These are phyloP conservation scores for Bursaphelenchus mucronatus DNA, from an alignment of 1,140 invertebrate species.

Conservation along the genomic window DNA sequence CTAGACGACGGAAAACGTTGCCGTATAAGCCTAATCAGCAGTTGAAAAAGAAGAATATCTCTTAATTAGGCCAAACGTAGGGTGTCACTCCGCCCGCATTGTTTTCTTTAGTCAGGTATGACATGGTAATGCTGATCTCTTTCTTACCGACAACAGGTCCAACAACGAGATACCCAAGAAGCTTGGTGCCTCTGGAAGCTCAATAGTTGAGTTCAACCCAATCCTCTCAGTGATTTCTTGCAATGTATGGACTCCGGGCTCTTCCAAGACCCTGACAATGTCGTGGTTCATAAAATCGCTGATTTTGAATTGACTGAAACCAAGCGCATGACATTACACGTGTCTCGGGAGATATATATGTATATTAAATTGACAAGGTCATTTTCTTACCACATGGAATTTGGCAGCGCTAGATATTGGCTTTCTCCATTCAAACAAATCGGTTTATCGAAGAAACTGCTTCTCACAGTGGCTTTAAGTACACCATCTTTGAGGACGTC, in stretches of 20 bases:
- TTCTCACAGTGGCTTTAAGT: slow-evolving; percentile 34
- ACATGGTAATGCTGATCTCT: too few species aligned
- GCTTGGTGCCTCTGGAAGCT: slow-evolving; percentile 40
- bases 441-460: slow-evolving; percentile 41
- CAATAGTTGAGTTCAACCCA: slow-evolving; percentile 41
- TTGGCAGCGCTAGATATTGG: slow-evolving; percentile 46
- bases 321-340: too few species aligned
- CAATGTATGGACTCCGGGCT: slow-evolving; percentile 43
- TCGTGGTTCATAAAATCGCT: slow-evolving; percentile 48
- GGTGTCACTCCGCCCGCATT: too few species aligned
- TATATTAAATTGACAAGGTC: too few species aligned
- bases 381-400: slow-evolving; percentile 37
- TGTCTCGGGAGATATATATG: too few species aligned
- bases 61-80: too few species aligned
- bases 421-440: slow-evolving; percentile 41
- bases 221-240: slow-evolving; percentile 43
- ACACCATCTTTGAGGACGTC: slow-evolving; percentile 43
- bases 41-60: too few species aligned
- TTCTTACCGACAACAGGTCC: slow-evolving; percentile 43
- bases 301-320: slow-evolving; percentile 39
- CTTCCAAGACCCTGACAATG: slow-evolving; percentile 40
- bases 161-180: slow-evolving; percentile 49
- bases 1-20: too few species aligned
- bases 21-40: too few species aligned
- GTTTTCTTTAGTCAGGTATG: too few species aligned